Base-by-base conservation (phyloP, 2,113 vertebrate species). In the Chelonoidis abingdonii region DNA sequence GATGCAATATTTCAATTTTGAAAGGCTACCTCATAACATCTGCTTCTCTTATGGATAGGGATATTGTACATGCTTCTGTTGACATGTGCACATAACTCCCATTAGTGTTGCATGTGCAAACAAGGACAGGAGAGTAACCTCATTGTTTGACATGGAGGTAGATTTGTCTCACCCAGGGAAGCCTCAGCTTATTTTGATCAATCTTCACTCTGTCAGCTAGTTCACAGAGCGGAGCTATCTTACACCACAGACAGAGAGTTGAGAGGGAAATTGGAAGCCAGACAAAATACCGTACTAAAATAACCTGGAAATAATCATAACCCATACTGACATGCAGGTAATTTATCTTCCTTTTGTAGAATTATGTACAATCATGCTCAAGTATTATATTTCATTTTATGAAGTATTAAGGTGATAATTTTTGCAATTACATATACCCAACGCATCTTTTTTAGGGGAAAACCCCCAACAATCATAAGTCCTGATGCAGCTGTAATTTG, bases 111-210 rank as follows among this genome's bases (percentile, higher is more conserved):
- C 41, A 84, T 14, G 62, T 5, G 31, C 35, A 19, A 35, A 69
- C 65, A n/a, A 21, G 35, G 65, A n/a, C 8, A n/a, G 35, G 6
- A n/a, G 35, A 69, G 31, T n/a, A 69, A 69, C 17, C 65, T 17
- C 35, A n/a, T 8, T 2, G 6, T 69, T 29, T n/a, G 35, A n/a
- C 35, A n/a, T 19, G 76, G 47, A 83, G 27, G 49, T 6, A 84
- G 57, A 83, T 80, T 69, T 35, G 52, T 72, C 62, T 92, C 31
- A 27, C 16, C 22, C 29, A 8, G 13, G 2, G 14, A 89, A 76
- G 92, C 75, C 24, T 79, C 78, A 75, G 19, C 80, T 96, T 91
- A 84, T 22, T 54, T 54, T 25, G 19, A 54, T 88, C 59, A 79
- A 65, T 31, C 83, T 50, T 78, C 38, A 84, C 35, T 22, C 78